These are phyloP conservation scores for Echinops telfairi DNA, from an alignment of 2,113 vertebrate genomes.

Conservation along the genomic window DNA sequence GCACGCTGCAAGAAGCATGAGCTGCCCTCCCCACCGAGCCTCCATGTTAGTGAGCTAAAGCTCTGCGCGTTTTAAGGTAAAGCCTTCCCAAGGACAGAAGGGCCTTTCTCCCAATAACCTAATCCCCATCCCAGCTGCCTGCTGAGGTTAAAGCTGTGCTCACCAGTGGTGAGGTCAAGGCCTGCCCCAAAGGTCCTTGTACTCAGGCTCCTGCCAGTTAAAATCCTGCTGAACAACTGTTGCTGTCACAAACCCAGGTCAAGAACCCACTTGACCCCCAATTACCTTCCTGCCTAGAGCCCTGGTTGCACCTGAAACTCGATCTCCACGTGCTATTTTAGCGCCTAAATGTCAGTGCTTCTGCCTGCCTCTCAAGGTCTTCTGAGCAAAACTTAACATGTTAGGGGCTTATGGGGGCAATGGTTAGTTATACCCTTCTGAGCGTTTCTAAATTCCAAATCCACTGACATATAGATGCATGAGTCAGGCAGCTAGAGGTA, in stretches of 20 bases:
- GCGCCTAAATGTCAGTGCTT: neutral
- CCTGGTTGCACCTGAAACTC: conserved; percentile 40
- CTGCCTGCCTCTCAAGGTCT: neutral
- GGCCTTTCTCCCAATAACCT: neutral
- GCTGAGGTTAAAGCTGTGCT: conserved; percentile 67
- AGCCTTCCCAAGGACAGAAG: conserved; percentile 34
- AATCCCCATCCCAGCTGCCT: conserved; percentile 51
- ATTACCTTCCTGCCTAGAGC: conserved; percentile 56
- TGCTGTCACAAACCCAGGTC: conserved; percentile 41
- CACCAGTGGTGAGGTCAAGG: conserved; percentile 56
- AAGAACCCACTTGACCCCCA: conserved; percentile 44
- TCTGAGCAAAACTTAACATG: conserved; percentile 1
- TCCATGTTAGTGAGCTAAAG: neutral
- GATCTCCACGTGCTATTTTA: conserved; percentile 5
- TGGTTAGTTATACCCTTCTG: neutral
- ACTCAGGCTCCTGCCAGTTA: conserved; percentile 48
- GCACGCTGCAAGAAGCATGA: neutral
- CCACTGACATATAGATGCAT: neutral
- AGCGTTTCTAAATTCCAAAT: conserved; percentile 18
- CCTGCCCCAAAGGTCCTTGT: conserved; percentile 41
- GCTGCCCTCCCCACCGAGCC: neutral
- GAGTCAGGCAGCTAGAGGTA: neutral
- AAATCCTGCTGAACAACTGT: conserved; percentile 37
- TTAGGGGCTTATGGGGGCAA: neutral
- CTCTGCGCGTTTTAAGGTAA: neutral